Conservation (phyloP, 2,888 invertebrate species). For the Lasioglossum leucozonium region DNA sequence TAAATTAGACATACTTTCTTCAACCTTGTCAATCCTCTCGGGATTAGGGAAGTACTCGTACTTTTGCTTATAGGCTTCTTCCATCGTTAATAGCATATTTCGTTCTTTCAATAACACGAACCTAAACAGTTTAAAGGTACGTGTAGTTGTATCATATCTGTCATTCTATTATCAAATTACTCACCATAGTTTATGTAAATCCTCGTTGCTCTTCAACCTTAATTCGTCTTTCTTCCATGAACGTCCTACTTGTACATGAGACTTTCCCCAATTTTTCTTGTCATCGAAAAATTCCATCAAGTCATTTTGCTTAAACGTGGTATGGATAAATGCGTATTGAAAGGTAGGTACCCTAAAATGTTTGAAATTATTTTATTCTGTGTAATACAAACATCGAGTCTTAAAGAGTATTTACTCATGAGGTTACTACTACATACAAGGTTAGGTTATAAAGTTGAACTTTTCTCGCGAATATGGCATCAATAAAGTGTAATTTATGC, state of each 20-base stretch:
- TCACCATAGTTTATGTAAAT: constrained; percentile 98
- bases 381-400: neutral
- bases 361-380: neutral
- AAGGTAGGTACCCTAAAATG: constrained; percentile 45
- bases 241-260: constrained; percentile 92
- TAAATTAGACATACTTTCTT: constrained; percentile 97
- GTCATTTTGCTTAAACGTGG: constrained; percentile 84
- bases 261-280: constrained; percentile 92
- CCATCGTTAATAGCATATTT: constrained; percentile 99
- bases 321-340: constrained; percentile 72
- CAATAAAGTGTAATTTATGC: neutral
- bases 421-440: neutral
- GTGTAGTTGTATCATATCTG: no score
- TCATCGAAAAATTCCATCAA: constrained; percentile 96
- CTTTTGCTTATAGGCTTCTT: constrained; percentile 90
- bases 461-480: neutral
- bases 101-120: constrained; percentile 95
- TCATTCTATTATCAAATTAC: neutral
- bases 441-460: neutral
- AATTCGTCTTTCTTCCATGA: constrained; percentile 96
- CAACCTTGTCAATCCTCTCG: constrained; percentile 96
- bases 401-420: neutral
- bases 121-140: constrained; percentile 84
- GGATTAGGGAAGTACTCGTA: constrained; percentile 93
- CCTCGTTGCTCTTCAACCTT: constrained; percentile 96